Conservation (phyloP, 1,140 invertebrate species). For the Popillia japonica region DNA sequence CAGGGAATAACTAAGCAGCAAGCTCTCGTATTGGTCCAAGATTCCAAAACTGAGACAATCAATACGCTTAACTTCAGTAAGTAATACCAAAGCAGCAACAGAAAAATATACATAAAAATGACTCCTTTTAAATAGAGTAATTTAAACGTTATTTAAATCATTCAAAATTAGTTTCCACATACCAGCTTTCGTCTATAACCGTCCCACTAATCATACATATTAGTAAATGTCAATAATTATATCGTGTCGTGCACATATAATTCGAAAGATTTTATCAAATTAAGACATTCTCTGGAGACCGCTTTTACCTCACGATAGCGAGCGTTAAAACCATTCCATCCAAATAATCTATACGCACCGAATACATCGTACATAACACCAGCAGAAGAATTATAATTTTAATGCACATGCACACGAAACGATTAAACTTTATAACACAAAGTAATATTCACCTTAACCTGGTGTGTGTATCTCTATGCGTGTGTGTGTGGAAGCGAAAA, state of each 20-base stretch:
- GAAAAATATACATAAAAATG: no score
- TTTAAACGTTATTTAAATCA: no score
- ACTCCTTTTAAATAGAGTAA: no score
- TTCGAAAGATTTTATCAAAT: slow-evolving; percentile 5
- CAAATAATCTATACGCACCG: not conserved
- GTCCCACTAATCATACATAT: not conserved
- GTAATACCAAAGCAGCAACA: no score
- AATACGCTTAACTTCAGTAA: no score
- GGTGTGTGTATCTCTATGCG: not conserved
- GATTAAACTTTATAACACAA: not conserved
- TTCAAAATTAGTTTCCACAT: no score
- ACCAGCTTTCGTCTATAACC: no score
- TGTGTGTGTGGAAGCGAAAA: not conserved
- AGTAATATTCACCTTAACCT: not conserved
- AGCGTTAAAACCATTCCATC: not conserved
- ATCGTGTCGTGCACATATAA: not conserved
- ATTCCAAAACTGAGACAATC: no score
- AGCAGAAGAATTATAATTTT: not conserved
- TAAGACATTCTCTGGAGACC: not conserved
- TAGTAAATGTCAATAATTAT: not conserved
- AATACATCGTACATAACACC: not conserved
- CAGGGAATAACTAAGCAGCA: no score
- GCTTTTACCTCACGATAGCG: not conserved
- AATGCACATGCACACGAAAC: not conserved
- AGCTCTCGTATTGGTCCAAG: no score